A percentile compares a stretch with the other conserved stretches of the same genome.
Evolutionary conservation across 2,888 invertebrate genomes (phyloP).

Genomic region (Chrysolina haemoptera): DNA sequence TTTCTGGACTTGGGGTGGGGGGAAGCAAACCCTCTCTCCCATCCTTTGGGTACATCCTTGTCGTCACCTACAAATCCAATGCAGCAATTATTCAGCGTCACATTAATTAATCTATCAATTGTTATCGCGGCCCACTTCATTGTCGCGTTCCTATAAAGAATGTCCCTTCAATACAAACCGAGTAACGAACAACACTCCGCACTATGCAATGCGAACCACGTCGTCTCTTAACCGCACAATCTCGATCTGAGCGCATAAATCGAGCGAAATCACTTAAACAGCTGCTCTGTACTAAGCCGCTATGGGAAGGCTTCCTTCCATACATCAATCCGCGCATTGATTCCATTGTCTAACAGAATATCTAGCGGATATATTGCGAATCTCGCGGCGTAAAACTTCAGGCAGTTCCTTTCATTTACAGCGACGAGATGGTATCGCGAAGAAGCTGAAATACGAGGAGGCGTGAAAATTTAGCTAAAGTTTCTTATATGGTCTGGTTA

Average conservation of each 20-base stretch:
- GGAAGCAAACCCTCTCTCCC: too few relatives aligned
- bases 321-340: conserved; percentile 54
- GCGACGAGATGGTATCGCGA: neutral
- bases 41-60: too few relatives aligned
- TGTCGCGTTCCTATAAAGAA: conserved; percentile 3
- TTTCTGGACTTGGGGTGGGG: too few relatives aligned
- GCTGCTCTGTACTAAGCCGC: conserved; percentile 54
- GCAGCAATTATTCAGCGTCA: neutral
- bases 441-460: neutral
- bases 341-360: conserved; percentile 50
- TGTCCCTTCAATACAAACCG: conserved; percentile 23
- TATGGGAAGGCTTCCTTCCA: conserved; percentile 49
- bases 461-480: neutral
- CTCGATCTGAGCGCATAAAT: conserved; percentile 55
- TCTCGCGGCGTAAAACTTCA: conserved; percentile 2
- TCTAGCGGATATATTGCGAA: conserved; percentile 17
- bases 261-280: conserved; percentile 55
- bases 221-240: conserved; percentile 50
- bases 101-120: conserved; percentile 20
- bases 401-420: conserved; percentile 10
- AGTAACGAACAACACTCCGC: conserved; percentile 15
- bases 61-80: conserved; percentile 8
- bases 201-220: conserved; percentile 46
- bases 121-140: conserved; percentile 2
- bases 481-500: too few relatives aligned